Base-by-base conservation (phyloP, 2,113 vertebrate genomes). In the Microcebus griseorufus region DNA sequence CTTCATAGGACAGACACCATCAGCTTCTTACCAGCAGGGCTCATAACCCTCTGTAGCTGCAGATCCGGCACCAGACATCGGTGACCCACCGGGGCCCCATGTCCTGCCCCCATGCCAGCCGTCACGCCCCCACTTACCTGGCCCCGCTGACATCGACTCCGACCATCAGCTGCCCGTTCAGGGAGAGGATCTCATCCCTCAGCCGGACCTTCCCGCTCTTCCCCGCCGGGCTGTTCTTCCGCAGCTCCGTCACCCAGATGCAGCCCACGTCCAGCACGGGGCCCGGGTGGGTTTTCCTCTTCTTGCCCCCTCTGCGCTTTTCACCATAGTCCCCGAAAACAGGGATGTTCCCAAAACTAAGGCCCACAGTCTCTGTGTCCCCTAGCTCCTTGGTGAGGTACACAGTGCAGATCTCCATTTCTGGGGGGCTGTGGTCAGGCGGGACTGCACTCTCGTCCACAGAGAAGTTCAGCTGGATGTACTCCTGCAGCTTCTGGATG, bases 161-260 rank as follows among this genome's bases (percentile, higher is more conserved):
- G 0, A 99, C 99, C 99, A 99, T 99, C 91, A 99, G 98, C 97
- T 99, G 99, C 1, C 99, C 99, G 0, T 99, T 99, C 91, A 99
- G 98, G 6, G 99, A 99, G n/a, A 99, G 99, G 95, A 99, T 98
- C 97, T 99, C 99, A 0, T 99, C 99, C 32, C 99, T 99, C 64
- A 99, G 99, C 39, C 99, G 99, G 93, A 99, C 99, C 76, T 98
- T 99, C 25, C 99, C 99, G 0, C 99, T 99, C 90, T 98, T 98
- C 3, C 99, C 99, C 0, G 99, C 99, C 0, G 99, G 99, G 98
- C 99, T 99, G 97, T 98, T 99, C 98, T 99, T 99, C 98, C 99
- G 99, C 97, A 99, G 98, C 96, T 99, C 99, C 0, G 99, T 99
- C 95, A 99, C 99, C 99, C 99, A 99, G 97, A 99, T 99, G 97